These are phyloP conservation scores for Parambassis ranga DNA, from an alignment of 2,797 vertebrate genomes.

Conservation along the genomic window DNA sequence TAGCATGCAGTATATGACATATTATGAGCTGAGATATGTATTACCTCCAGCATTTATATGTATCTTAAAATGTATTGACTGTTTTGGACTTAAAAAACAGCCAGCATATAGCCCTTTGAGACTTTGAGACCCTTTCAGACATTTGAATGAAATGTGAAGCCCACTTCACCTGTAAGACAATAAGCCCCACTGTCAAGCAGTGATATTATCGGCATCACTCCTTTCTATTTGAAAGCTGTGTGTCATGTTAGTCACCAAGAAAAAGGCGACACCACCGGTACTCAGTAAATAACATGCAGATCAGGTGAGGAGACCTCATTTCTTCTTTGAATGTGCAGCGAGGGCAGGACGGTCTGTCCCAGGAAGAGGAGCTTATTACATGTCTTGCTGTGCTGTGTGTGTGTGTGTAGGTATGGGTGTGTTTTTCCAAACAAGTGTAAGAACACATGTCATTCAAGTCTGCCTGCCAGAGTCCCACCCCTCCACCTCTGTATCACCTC, in stretches of 20 bases:
- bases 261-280: no score
- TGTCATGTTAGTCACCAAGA: no score
- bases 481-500: constrained; percentile 37
- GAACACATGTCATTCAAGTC: constrained; percentile 36
- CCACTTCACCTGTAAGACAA: not conserved
- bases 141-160: no score
- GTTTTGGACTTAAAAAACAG: no score
- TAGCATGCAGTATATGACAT: no score
- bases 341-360: constrained; percentile 37
- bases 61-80: no score
- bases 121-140: no score
- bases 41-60: no score
- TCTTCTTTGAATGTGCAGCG: not conserved
- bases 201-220: not conserved
- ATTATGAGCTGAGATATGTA: no score
- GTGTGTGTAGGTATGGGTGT: constrained; percentile 15
- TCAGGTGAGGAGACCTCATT: constrained; percentile 2
- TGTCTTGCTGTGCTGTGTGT: constrained; percentile 2
- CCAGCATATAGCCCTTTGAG: no score
- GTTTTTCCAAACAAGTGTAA: constrained; percentile 41
- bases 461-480: constrained; percentile 29
- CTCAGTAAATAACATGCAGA: constrained; percentile 6
- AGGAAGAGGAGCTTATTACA: constrained; percentile 3
- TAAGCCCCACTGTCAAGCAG: not conserved
- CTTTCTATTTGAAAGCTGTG: not conserved